Conservation (phyloP, 2,888 invertebrate genomes). For the Lingula anatina region DNA sequence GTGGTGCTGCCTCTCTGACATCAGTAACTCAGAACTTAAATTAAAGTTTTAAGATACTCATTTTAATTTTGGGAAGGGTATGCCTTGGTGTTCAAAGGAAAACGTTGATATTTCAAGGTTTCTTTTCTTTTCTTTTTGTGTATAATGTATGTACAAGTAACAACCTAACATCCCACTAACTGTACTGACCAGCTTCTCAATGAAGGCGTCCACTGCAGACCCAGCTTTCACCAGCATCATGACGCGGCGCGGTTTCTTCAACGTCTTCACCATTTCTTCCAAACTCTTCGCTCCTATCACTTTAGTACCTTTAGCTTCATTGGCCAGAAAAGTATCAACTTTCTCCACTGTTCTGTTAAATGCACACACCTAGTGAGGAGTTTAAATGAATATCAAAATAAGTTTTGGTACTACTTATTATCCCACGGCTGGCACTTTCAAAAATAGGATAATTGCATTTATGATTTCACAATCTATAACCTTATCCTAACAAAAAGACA, state of each 20-base stretch:
- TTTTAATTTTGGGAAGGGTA: no score
- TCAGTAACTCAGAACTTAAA: no score
- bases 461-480: neutral
- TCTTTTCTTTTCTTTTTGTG: neutral
- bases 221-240: conserved; percentile 85
- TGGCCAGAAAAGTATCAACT: conserved; percentile 84
- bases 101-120: no score
- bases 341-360: conserved; percentile 90
- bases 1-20: no score
- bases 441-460: conserved; percentile 1
- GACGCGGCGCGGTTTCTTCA: conserved; percentile 87
- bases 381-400: no score
- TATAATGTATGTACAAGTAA: neutral
- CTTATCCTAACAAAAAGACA: neutral
- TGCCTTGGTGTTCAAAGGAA: no score
- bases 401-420: no score
- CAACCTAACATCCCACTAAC: neutral
- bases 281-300: conserved; percentile 89
- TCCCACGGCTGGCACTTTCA: no score
- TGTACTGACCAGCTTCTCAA: conserved; percentile 65
- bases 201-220: conserved; percentile 89
- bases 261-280: conserved; percentile 82
- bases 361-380: conserved; percentile 56
- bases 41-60: no score
- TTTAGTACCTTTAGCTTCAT: conserved; percentile 96